A percentile compares a stretch with the other conserved stretches of the same genome.
Evolutionary conservation across 2,797 vertebrate species (phyloP).

Genomic region (Phrynocephalus forsythii): DNA sequence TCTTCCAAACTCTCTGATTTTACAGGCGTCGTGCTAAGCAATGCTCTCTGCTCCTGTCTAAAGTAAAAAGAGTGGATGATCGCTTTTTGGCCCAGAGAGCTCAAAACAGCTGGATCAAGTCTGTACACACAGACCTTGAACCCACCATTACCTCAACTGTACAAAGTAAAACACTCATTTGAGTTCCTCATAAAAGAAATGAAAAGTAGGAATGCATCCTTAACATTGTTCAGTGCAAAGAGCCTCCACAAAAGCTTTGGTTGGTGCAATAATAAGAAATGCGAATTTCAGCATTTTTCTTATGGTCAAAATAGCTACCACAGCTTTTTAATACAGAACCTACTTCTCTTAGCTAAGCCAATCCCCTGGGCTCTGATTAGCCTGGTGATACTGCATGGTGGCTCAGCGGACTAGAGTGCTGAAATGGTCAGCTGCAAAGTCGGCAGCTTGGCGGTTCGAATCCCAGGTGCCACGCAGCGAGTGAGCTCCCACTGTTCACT

Average conservation of each 20-base stretch:
- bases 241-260: background rate
- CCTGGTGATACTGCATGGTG: no score
- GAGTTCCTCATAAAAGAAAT: background rate
- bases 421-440: no score
- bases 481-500: no score
- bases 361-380: no score
- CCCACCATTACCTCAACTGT: background rate
- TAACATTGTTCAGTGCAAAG: background rate
- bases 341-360: background rate
- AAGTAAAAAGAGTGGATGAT: slow-evolving; percentile 28
- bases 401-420: no score
- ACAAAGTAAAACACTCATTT: background rate
- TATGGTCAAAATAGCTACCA: background rate
- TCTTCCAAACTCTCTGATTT: slow-evolving; percentile 88
- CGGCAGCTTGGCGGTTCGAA: no score
- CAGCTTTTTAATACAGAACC: background rate
- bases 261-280: background rate
- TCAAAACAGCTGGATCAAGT: background rate
- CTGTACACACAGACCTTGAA: background rate
- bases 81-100: slow-evolving; percentile 1
- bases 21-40: slow-evolving; percentile 78
- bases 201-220: background rate
- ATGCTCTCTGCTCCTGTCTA: slow-evolving; percentile 81
- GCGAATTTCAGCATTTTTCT: background rate
- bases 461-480: no score